A percentile compares a stretch with the other conserved stretches of the same genome.
Conservation (phyloP, 1,140 invertebrate species). For the Tribolium madens region DNA sequence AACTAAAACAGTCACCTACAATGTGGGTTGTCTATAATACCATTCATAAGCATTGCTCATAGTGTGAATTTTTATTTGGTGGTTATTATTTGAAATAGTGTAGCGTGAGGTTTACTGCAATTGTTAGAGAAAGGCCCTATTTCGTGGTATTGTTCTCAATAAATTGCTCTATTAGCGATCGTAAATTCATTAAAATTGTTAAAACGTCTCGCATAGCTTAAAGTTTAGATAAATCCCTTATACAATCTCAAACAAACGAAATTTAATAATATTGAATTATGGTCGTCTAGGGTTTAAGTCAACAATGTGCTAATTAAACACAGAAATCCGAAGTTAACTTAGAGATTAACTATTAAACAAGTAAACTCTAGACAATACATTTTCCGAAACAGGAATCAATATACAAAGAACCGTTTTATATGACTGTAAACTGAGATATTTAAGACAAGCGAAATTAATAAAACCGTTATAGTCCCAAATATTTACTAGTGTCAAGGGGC, state of each 20-base stretch:
- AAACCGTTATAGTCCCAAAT: slow-evolving; percentile 40
- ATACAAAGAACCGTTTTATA: neutral
- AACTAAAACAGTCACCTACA: too few relatives aligned
- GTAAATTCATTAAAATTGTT: slow-evolving; percentile 32
- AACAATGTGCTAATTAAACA: slow-evolving; percentile 48
- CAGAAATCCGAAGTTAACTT: slow-evolving; percentile 43
- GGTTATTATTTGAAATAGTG: neutral
- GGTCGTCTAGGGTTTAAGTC: slow-evolving; percentile 41
- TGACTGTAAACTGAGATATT: neutral
- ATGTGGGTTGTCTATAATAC: too few relatives aligned
- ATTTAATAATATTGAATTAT: slow-evolving; percentile 40
- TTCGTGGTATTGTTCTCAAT: neutral
- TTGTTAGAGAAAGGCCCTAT: too few relatives aligned
- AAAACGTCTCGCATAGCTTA: slow-evolving; percentile 7
- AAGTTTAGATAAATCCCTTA: slow-evolving; percentile 5
- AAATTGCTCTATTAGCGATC: slow-evolving; percentile 14
- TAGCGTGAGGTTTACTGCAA: neutral
- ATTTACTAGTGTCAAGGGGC: slow-evolving; percentile 44
- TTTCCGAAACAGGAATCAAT: neutral
- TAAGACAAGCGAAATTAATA: slow-evolving; percentile 1
- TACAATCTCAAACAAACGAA: slow-evolving; percentile 24
- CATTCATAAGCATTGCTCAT: too few relatives aligned
- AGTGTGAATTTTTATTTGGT: neutral
- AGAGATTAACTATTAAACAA: slow-evolving; percentile 49
- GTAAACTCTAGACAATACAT: slow-evolving; percentile 33